Evolutionary conservation across 2,888 invertebrate genomes (phyloP).

Genomic region (Agrochola macilenta): DNA sequence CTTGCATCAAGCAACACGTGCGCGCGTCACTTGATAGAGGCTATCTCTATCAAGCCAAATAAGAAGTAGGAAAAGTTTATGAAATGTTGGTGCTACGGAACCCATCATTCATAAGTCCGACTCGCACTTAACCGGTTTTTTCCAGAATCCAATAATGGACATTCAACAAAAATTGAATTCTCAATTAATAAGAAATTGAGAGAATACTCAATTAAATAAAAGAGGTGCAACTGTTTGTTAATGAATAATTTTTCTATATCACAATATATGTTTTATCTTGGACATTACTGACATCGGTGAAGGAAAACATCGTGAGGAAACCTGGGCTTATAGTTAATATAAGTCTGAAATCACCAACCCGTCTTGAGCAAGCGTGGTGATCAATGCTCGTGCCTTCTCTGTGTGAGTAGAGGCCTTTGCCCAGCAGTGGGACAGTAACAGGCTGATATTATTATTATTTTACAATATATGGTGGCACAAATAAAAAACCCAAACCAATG

Average conservation of each 20-base stretch:
- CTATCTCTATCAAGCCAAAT: neutral
- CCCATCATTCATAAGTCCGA: neutral
- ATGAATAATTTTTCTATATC: constrained; percentile 24
- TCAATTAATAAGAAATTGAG: neutral
- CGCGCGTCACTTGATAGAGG: too few species aligned
- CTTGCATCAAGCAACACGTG: neutral
- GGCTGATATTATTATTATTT: too few species aligned
- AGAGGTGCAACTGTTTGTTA: constrained; percentile 15
- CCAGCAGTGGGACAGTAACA: too few species aligned
- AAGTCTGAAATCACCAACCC: too few species aligned
- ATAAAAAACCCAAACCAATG: constrained; percentile 38
- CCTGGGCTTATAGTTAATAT: too few species aligned
- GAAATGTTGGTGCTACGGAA: fast-evolving
- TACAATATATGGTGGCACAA: neutral
- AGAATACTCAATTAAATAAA: constrained; percentile 40
- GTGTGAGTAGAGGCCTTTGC: too few species aligned
- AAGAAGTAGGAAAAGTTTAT: too few species aligned
- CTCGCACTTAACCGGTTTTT: neutral
- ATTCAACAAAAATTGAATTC: neutral
- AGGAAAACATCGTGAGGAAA: too few species aligned
- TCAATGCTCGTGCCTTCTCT: too few species aligned
- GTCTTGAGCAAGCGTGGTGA: too few species aligned
- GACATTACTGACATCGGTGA: too few species aligned
- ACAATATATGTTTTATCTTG: too few species aligned
- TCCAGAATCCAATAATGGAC: constrained; percentile 1